Evolutionary conservation across 2,797 vertebrate genomes (phyloP), one percentile per base, ranked within the genome.

Genomic region (Gadopsis marmoratus): DNA sequence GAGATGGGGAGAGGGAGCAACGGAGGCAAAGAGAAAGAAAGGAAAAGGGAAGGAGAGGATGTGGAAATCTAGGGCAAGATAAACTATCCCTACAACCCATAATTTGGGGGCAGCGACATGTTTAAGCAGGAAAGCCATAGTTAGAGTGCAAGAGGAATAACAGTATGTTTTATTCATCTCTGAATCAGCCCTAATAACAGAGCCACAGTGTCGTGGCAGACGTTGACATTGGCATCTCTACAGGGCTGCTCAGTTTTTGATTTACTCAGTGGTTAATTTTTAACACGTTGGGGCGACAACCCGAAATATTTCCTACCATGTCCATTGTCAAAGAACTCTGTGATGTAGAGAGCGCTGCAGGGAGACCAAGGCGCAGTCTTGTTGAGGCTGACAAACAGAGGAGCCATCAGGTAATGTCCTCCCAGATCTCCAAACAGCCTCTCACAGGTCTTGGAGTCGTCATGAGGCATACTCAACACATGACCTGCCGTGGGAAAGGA

Each of bases 381-480:
- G 93, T 99, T 97, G 69, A 99, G 84, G 82, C 96, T 96, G 86
- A 97, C 81, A 14, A 97, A 97, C 71, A 97, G 88, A 0, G 97
- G 96, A 0, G 98, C 97, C 98, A 99, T 99, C 92, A 99, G 92
- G 59, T 97, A 95, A 88, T 97, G 94, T 67, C 94, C 93, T 41
- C 95, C 95, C 0, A 97, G 93, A 63, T 96, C 92, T n/a, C 97
- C 97, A 0, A 99, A 99, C 73, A 96, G 91, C 83, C 92, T 92
- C 84, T 96, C 93, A 0, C 98, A 99, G 78, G 95, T 97, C 90
- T 96, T 99, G 74, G 97, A 98, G 92, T 99, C 97, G 0, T 99
- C 98, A 0, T 99, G 98, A 13, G 97, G 97, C 97, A 99, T 99
- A 83, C 97, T 98, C 90, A 99, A 89, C 62, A 99, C 97, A 0